Evolutionary conservation across 1,140 invertebrate genomes (phyloP).

Genomic region (Anastrepha ludens): DNA sequence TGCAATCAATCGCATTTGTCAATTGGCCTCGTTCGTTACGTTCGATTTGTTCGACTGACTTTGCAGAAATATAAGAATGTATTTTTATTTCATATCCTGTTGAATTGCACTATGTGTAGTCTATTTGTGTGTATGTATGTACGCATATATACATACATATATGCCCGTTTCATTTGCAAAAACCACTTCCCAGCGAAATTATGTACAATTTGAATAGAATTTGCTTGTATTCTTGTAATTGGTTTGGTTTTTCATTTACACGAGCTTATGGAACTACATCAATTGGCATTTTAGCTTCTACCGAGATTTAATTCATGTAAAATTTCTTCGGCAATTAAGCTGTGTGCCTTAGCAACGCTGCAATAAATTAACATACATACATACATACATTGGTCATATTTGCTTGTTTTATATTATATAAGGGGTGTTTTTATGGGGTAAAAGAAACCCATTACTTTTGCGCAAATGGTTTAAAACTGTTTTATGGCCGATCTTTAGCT

Average conservation of each 20-base stretch:
- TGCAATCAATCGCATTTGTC: conserved; percentile 56
- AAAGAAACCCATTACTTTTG: too few relatives aligned
- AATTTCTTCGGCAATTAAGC: too few relatives aligned
- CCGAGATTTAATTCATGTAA: background rate
- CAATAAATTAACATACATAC: too few relatives aligned
- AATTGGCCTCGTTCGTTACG: conserved; percentile 45
- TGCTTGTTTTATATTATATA: too few relatives aligned
- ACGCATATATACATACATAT: background rate
- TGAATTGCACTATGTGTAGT: background rate
- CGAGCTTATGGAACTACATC: background rate
- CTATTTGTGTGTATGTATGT: background rate
- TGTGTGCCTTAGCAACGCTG: too few relatives aligned
- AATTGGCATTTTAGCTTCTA: background rate
- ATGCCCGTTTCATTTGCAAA: background rate
- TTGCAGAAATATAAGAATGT: background rate
- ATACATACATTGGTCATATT: too few relatives aligned
- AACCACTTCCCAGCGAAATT: conserved; percentile 18
- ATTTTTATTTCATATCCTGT: background rate
- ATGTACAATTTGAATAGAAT: background rate
- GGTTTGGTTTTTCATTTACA: background rate
- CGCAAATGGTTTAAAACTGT: too few relatives aligned
- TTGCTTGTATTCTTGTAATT: background rate
- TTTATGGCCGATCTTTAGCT: too few relatives aligned
- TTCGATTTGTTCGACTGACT: conserved; percentile 13
- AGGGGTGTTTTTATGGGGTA: too few relatives aligned